These are phyloP conservation scores for Stomorhina lunata DNA, from an alignment of 2,888 invertebrate species.

Conservation along the genomic window DNA sequence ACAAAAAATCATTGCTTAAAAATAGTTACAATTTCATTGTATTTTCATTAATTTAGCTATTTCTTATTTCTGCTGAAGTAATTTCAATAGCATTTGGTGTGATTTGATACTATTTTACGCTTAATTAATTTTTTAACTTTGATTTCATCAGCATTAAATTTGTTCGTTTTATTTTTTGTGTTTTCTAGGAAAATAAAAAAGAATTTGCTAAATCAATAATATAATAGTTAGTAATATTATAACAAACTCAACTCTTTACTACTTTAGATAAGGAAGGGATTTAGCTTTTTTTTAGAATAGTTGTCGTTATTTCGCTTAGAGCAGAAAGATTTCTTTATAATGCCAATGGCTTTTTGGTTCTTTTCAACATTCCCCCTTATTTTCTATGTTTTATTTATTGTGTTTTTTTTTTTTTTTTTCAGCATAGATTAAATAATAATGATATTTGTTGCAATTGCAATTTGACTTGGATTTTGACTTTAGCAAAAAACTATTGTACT, in stretches of 20 bases:
- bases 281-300: background rate
- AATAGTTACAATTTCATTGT: background rate
- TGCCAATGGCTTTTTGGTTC: background rate
- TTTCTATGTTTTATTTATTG: background rate
- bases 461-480: slow-evolving; percentile 32
- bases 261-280: background rate
- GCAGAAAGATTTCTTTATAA: background rate
- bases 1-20: background rate
- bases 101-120: slow-evolving; percentile 6
- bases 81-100: background rate
- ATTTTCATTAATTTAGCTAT: background rate
- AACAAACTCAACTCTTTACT: background rate
- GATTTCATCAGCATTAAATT: slow-evolving; percentile 2
- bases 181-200: background rate
- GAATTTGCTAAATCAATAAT: background rate
- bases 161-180: background rate
- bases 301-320: background rate
- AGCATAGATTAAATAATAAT: slow-evolving; percentile 4
- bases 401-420: background rate
- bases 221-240: too few relatives aligned
- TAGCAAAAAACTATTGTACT: slow-evolving; percentile 9
- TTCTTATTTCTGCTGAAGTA: background rate
- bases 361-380: background rate
- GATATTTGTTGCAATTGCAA: slow-evolving; percentile 50
- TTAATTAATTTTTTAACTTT: slow-evolving; percentile 20